These are phyloP conservation scores for Polydrusus cervinus DNA, from an alignment of 2,888 invertebrate genomes.

Conservation along the genomic window DNA sequence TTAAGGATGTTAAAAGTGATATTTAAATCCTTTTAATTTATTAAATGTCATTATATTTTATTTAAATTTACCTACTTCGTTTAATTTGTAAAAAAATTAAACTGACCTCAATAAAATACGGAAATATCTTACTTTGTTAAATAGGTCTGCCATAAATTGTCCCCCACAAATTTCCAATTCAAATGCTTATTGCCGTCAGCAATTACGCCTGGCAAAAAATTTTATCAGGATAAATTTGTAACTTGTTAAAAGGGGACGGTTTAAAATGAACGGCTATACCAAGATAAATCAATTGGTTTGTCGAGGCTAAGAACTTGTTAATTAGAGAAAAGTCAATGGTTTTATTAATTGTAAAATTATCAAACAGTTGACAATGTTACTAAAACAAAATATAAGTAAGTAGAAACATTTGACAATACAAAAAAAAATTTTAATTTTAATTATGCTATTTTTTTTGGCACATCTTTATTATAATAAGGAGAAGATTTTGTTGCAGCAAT, in stretches of 20 bases:
- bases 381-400: too few relatives aligned
- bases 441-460: too few relatives aligned
- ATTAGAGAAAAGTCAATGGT: not conserved
- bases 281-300: slow-evolving; percentile 9
- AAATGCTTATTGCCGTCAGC: not conserved
- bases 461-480: too few relatives aligned
- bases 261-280: slow-evolving; percentile 3
- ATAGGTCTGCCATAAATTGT: not conserved
- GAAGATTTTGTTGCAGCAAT: too few relatives aligned
- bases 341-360: too few relatives aligned
- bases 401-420: too few relatives aligned
- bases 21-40: too few relatives aligned
- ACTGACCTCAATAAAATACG: not conserved
- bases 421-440: too few relatives aligned
- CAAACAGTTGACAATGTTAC: too few relatives aligned
- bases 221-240: slow-evolving; percentile 11
- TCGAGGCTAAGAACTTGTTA: not conserved
- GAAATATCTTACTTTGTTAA: not conserved
- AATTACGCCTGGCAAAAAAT: slow-evolving; percentile 14
- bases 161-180: not conserved
- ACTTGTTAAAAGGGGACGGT: slow-evolving; percentile 12
- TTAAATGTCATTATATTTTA: too few relatives aligned
- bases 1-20: too few relatives aligned
- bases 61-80: too few relatives aligned
- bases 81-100: not conserved